Evolutionary conservation across 2,113 vertebrate species (phyloP), one percentile per base, ranked within the genome.

Genomic region (Hyperoodon ampullatus): DNA sequence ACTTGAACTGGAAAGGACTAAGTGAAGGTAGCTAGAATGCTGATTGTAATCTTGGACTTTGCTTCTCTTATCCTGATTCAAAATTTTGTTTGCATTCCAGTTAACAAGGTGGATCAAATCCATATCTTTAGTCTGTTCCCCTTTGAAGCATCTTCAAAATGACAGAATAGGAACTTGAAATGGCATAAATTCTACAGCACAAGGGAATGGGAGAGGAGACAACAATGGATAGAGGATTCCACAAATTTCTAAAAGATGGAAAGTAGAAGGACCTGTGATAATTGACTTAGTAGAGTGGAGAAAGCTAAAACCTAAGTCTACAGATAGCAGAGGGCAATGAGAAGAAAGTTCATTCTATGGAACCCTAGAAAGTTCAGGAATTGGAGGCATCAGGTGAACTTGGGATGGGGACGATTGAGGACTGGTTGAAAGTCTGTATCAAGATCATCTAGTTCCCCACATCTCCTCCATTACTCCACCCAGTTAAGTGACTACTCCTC

Each of bases 11-110:
- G 85, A 97, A 97, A 98, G 91, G 95, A 97, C 96, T 94, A 98
- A 96, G 97, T 96, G 90, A 89, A 93, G 96, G 98, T 97, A 97
- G 53, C 47, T 33, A 50, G 50, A 61, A 42, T 42, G 35, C 12
- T 60, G 50, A 47, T 72, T 70, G 44, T 90, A 94, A 97, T 96
- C 97, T 95, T 98, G 97, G 97, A 98, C 96, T 98, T 96, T 5
- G 95, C 95, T 98, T 97, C 94, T 98, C 71, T 97, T 80, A 97
- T 98, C 96, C 97, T 97, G 97, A 78, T 95, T 84, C 65, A 89
- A 68, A 71, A 33, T 84, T 93, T 77, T 60, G 15, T 53, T 91
- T 55, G 35, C n/a, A 53, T 61, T 93, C 39, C 53, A 68, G 50
- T 26, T 71, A 88, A 91, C 47, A 68, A 78, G 78, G n/a, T 77